Base-by-base conservation (phyloP, 2,888 invertebrate species). In the Acrobasis repandana region DNA sequence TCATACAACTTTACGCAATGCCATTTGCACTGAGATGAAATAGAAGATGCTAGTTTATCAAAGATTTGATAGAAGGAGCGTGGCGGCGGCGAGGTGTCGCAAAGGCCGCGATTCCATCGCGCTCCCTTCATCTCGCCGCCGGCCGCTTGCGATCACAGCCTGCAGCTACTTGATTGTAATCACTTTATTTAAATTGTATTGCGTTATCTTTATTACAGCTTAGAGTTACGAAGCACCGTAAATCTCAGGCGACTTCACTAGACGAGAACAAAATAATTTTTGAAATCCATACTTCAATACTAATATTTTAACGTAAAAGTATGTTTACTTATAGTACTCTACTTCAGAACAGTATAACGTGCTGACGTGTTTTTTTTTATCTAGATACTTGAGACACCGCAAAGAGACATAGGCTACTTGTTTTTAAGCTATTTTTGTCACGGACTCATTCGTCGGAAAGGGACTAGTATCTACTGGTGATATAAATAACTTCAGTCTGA, bases 41-140 rank as follows among this genome's bases (percentile, higher is more conserved):
- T 83, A 75, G 77, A 77, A 88, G 86, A 88, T 85, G 84, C 70
- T 62, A 76, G 76, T 79, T 86, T 88, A 90, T 91, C 90, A 80
- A 77, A 72, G 75, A 79, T 85, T 80, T 84, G 87, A 90, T 85
- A 85, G 69, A 78, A 82, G 85, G 81, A 83, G 80, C 82, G 83
- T 79, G 86, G 82, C 81, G 77, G 82, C 78, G 76, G 77, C 79
- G 79, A 83, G 76, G 78, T 80, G 83, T 83, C 68, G 82, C 85
- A 87, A 88, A 87, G 86, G 74, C 64, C 65, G 69, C 69, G 90
- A 88, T 90, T 68, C 62, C 83, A 88, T 88, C 89, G 65, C 47
- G 50, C 66, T 71, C 72, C 82, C 81, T 88, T 90, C 83, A 91
- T 90, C 86, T 88, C 68, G 79, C 90, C 91, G 90, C 80, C 69